These are phyloP conservation scores for Notamacropus eugenii DNA, from an alignment of 2,797 vertebrate genomes.

Conservation along the genomic window DNA sequence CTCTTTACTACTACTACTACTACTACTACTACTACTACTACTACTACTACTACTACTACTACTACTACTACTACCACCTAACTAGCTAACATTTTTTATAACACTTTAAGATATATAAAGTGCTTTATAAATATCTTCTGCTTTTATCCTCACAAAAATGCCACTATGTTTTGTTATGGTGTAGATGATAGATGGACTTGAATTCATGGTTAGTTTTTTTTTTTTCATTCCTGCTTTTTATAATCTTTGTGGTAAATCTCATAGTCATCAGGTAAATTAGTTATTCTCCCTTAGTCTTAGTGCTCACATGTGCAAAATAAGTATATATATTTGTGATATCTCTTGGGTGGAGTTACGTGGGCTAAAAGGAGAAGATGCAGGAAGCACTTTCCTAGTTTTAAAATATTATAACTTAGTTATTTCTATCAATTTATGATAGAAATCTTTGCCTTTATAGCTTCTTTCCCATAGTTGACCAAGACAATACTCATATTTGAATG, in stretches of 20 bases:
- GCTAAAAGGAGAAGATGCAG: not conserved
- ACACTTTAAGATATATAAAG: not conserved
- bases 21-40: not conserved
- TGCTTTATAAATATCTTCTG: not conserved
- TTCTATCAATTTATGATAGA: not conserved
- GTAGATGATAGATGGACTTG: not conserved
- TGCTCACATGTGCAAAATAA: not conserved
- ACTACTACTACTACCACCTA: not conserved
- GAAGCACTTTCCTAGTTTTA: not conserved
- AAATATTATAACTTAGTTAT: not conserved
- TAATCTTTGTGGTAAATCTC: not conserved
- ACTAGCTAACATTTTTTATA: not conserved
- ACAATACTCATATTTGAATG: not conserved
- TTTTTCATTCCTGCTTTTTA: not conserved
- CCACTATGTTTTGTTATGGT: not conserved
- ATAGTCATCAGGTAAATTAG: not conserved
- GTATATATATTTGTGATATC: not conserved
- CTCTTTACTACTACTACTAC: no score
- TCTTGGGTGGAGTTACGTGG: not conserved
- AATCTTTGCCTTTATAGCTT: not conserved
- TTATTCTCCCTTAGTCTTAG: not conserved
- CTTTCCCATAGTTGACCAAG: not conserved
- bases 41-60: no score
- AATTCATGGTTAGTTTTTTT: not conserved
- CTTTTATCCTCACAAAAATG: not conserved